Base-by-base conservation (phyloP, 2,113 vertebrate genomes). In the Erythrolamprus reginae region DNA sequence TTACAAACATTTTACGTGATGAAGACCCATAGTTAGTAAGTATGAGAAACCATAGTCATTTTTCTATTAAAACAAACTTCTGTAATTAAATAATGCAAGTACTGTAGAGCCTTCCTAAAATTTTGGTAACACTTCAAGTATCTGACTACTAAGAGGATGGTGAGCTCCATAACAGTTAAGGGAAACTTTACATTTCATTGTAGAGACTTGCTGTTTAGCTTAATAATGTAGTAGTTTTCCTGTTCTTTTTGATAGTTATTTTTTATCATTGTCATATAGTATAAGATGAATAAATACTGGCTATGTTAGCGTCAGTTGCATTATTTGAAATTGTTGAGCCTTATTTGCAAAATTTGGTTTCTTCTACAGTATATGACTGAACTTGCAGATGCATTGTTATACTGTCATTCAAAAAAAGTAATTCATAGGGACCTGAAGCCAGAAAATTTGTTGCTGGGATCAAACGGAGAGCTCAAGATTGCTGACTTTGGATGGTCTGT, bases 401-500 rank as follows among this genome's bases (percentile, higher is more conserved):
- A 99, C 92, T 99, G 99, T 92, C 99, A 99, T 92, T 97, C 98
- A 1, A 99, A 99, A 96, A 98, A 97, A 26, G 99, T 99, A 86
- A 99, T 99, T 93, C 99, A 99, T 88, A 95, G 99, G 91, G 99
- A 99, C 94, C 99, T 99, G 92, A 99, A 99, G 92, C 99, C 99
- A 15, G 99, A 99, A 94, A 99, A 99, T 90, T 93, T 99, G 84
- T 96, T 99, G 10, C 97, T 99, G 47, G 98, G 98, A 0, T 97
- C 98, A 5, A 97, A 98, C 0, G 99, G 99, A 8, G 98, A 99
- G 92, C 95, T 99, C 77, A 99, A 99, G 96, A 99, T 99, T 1
- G 99, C 99, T 15, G 99, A 99, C 88, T 99, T 99, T 88, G 99
- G 99, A 17, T 99, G 99, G 99, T 99, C 99, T 10, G 99, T 99